Percentiles rank a stretch among this genome's conserved stretches.
phyloP scores from a whole-genome alignment of 2,113 vertebrate species.

The Aldabrachelys gigantea region DNA sequence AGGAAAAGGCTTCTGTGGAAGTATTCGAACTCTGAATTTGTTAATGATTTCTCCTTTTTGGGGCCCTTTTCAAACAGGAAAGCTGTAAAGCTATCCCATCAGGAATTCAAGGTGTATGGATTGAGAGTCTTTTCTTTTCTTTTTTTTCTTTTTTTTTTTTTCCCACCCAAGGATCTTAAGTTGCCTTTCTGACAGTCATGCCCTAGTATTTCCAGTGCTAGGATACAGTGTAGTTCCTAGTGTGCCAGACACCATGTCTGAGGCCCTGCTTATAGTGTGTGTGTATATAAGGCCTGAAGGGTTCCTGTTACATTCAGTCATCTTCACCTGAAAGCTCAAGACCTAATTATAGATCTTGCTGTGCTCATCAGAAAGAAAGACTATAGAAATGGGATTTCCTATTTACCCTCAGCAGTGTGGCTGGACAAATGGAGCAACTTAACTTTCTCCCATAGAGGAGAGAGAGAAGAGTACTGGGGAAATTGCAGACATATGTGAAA shows the following conservation, averaged over 20 bases:
- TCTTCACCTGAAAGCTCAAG: not conserved
- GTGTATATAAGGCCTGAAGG: not conserved
- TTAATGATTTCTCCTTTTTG: not conserved
- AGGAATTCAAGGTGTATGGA: not conserved
- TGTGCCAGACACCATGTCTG: not conserved
- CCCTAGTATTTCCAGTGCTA: not conserved
- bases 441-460: not conserved
- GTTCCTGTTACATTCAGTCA: not conserved
- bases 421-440: not conserved
- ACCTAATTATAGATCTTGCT: not conserved
- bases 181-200: not conserved
- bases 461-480: not conserved
- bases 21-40: not conserved
- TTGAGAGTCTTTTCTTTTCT: not conserved
- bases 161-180: not conserved
- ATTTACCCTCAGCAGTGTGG: not conserved
- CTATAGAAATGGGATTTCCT: not conserved
- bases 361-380: not conserved
- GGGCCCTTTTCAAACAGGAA: not conserved
- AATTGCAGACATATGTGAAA: not conserved
- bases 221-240: not conserved
- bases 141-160: not conserved
- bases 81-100: not conserved
- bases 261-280: not conserved
- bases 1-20: not conserved